Conservation (phyloP, 2,888 invertebrate genomes). For the Tinea trinotella region DNA sequence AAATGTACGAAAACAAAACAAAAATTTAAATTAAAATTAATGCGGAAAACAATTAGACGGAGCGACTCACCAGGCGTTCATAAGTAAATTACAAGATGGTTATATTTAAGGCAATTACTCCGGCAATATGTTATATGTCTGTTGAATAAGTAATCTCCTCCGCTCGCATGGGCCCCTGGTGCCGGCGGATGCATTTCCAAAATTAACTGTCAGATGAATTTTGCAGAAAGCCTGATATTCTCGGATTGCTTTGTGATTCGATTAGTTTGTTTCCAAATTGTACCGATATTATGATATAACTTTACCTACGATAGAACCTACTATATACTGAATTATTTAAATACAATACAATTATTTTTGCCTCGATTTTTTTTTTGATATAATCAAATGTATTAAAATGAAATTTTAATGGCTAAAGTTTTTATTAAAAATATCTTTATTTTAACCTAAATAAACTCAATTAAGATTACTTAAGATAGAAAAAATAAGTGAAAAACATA, state of each 20-base stretch:
- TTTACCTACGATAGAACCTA: too few species aligned
- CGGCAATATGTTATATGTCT: conserved; percentile 59
- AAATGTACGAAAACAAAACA: background rate
- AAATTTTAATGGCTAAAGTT: too few species aligned
- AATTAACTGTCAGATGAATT: conserved; percentile 68
- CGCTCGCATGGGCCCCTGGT: conserved; percentile 28
- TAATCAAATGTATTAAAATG: too few species aligned
- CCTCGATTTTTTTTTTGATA: too few species aligned
- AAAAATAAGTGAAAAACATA: too few species aligned
- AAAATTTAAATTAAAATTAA: background rate
- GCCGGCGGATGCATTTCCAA: conserved; percentile 56
- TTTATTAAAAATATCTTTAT: too few species aligned
- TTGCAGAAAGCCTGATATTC: conserved; percentile 46
- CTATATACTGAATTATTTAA: too few species aligned
- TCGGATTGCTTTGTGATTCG: conserved; percentile 62
- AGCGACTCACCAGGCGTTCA: conserved; percentile 25
- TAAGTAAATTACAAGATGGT: conserved; percentile 36
- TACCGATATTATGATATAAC: conserved; percentile 11
- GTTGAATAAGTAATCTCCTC: conserved; percentile 60
- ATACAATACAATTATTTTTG: too few species aligned
- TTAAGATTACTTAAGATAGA: too few species aligned
- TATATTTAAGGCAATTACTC: conserved; percentile 58
- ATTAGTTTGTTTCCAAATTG: conserved; percentile 43
- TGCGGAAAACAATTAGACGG: conserved; percentile 7
- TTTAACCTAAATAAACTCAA: too few species aligned